phyloP scores from a whole-genome alignment of 2,797 vertebrate genomes.

The Percopsis omiscomaycus region DNA sequence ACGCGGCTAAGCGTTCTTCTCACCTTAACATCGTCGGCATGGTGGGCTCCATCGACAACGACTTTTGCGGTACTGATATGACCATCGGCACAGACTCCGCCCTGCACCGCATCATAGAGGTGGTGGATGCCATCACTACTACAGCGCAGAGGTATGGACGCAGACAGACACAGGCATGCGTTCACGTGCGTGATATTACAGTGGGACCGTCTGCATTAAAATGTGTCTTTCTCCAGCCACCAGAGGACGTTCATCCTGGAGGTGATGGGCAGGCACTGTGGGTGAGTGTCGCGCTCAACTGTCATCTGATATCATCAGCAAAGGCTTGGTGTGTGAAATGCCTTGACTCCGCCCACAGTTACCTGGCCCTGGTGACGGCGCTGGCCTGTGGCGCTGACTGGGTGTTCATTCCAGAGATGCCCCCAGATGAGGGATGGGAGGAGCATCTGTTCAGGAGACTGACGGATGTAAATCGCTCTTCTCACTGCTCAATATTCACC shows the following conservation, averaged over 20 bases:
- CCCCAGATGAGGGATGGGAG: conserved; percentile 88
- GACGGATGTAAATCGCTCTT: conserved; percentile 72
- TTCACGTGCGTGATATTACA: background rate
- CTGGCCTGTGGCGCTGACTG: conserved; percentile 91
- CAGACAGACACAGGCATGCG: background rate
- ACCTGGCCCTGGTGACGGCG: conserved; percentile 89
- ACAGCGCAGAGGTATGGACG: conserved; percentile 87
- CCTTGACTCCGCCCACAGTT: conserved; percentile 68
- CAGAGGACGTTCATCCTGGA: conserved; percentile 94
- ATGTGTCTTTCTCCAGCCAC: conserved; percentile 77
- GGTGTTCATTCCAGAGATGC: conserved; percentile 95
- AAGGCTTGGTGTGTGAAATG: too few species aligned
- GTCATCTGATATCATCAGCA: background rate
- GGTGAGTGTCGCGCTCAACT: conserved; percentile 74
- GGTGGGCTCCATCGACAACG: conserved; percentile 92
- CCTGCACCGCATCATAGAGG: conserved; percentile 91
- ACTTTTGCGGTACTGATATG: conserved; percentile 93
- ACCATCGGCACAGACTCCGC: conserved; percentile 92
- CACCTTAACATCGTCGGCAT: conserved; percentile 87
- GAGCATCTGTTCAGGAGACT: conserved; percentile 89
- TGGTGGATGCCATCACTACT: conserved; percentile 92
- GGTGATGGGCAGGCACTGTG: conserved; percentile 94
- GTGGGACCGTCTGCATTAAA: background rate
- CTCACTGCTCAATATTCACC: background rate
- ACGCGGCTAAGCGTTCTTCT: conserved; percentile 80